Evolutionary conservation across 2,888 invertebrate species (phyloP).

Genomic region (Balanococcus diminutus): DNA sequence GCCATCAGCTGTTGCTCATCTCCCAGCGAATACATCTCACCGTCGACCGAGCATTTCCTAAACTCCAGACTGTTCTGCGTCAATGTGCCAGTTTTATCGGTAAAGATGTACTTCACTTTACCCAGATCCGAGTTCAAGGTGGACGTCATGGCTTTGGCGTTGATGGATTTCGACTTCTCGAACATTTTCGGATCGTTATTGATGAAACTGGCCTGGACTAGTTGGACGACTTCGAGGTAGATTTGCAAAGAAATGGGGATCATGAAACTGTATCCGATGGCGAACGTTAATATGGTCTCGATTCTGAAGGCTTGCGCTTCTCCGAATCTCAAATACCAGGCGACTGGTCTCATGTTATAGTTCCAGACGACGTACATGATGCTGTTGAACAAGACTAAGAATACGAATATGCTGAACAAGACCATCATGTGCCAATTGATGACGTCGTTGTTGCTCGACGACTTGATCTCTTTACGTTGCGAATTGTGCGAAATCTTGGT

Average conservation of each 20-base stretch:
- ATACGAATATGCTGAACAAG: slow-evolving; percentile 15
- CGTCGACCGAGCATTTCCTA: slow-evolving; percentile 85
- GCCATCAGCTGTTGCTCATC: neutral
- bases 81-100: slow-evolving; percentile 96
- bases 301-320: neutral
- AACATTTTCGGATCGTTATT: slow-evolving; percentile 87
- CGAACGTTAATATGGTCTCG: slow-evolving; percentile 6
- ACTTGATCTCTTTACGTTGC: neutral
- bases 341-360: neutral
- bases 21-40: slow-evolving; percentile 78
- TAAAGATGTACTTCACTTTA: slow-evolving; percentile 92
- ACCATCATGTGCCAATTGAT: slow-evolving; percentile 45
- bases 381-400: neutral
- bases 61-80: slow-evolving; percentile 99
- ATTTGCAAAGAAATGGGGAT: slow-evolving; percentile 39
- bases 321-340: slow-evolving; percentile 3
- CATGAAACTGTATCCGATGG: slow-evolving; percentile 39
- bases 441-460: neutral
- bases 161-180: slow-evolving; percentile 80
- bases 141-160: slow-evolving; percentile 87
- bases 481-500: slow-evolving; percentile 52
- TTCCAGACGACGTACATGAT: neutral
- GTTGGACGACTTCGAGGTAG: neutral
- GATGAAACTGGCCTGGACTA: slow-evolving; percentile 91
- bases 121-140: slow-evolving; percentile 98